phyloP scores from a whole-genome alignment of 2,113 vertebrate species.

The Alethe diademata region DNA sequence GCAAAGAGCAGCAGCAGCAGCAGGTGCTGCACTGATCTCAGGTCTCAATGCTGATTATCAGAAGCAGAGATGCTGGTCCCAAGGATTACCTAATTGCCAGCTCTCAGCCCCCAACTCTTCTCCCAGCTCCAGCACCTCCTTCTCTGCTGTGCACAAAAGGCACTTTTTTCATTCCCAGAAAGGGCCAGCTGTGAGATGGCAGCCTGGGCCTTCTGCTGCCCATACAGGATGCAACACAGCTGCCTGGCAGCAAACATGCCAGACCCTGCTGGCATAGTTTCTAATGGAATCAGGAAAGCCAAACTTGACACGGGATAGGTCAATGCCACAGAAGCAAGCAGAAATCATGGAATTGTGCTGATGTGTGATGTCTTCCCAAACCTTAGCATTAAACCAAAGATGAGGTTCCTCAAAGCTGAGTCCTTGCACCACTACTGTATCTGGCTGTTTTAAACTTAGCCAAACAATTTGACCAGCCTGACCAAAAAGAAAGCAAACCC shows the following conservation, averaged over 20 bases:
- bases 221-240: accelerated
- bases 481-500: background rate
- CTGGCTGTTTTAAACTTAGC: background rate
- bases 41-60: background rate
- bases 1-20: background rate
- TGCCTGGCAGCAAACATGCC: background rate
- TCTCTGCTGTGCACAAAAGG: background rate
- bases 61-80: background rate
- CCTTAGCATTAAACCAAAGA: background rate
- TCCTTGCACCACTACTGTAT: background rate
- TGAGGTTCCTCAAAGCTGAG: background rate
- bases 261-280: background rate
- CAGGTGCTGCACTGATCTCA: background rate
- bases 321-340: background rate
- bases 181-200: background rate
- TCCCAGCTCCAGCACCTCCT: background rate
- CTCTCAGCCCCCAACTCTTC: accelerated
- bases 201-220: background rate
- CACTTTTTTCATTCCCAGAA: background rate
- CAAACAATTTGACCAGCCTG: background rate
- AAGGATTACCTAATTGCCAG: background rate
- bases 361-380: background rate
- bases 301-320: accelerated
- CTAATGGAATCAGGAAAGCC: background rate
- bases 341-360: background rate